Base-by-base conservation (phyloP, 2,113 vertebrate genomes). In the Solenodon paradoxus region DNA sequence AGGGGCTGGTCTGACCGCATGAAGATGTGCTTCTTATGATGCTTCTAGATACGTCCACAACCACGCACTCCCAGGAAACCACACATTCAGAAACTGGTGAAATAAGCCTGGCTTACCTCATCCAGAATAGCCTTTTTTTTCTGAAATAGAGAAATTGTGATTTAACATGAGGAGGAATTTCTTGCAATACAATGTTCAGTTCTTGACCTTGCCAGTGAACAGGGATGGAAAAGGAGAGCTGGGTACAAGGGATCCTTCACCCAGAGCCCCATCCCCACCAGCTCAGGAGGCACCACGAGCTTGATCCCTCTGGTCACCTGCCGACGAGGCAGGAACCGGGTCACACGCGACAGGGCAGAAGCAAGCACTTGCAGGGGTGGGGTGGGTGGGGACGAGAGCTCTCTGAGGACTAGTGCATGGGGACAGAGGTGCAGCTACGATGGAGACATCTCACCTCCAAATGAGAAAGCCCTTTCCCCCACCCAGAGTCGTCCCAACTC, bases 51-150 rank as follows among this genome's bases (percentile, higher is more conserved):
- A n/a, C 12, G 42, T 11, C 32, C 0, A 38, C 79, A 2, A 40
- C 64, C 75, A 38, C 45, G 9, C 59, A 38, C 10, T 75, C 19
- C 64, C 71, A 88, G 45, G 51, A 88, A 92, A 82, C 47, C 9
- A 61, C 16, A 10, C 38, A 81, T 24, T 80, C 42, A 4, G 13
- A 35, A 69, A 53, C 12, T 40, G 47, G 59, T 88, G 28, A 66
- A 51, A 80, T 9, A 92, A 85, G n/a, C 66, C 19, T 89, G 53
- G 94, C 98, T 98, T 89, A 98, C 98, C 98, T 98, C 97, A 38
- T 98, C 90, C 96, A 98, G 32, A 78, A 63, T 90, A n/a, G 81
- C 77, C 82, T 95, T 90, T 79, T 95, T 96, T 90, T 95, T 98
- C 98, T 98, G 97, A 96, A 98, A 98, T 2, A 74, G 80, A 93